Evolutionary conservation across 2,888 invertebrate genomes (phyloP).

Genomic region (Scaptomyza caliginosa): DNA sequence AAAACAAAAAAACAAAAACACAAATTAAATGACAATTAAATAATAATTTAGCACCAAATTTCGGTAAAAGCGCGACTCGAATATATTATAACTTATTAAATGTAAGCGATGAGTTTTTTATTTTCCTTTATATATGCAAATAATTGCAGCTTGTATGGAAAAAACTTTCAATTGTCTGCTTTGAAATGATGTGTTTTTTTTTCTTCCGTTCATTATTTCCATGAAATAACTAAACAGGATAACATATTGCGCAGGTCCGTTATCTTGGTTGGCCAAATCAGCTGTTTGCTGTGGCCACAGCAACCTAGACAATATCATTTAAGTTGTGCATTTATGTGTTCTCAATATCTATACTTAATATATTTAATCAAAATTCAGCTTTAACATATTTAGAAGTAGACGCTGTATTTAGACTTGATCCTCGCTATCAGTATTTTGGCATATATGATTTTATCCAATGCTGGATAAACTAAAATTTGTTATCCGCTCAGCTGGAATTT

Average conservation of each 20-base stretch:
- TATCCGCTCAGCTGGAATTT: neutral
- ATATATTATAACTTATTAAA: conserved; percentile 20
- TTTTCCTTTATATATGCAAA: conserved; percentile 21
- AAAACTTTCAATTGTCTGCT: conserved; percentile 1
- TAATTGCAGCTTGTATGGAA: conserved; percentile 32
- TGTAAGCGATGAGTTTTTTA: conserved; percentile 18
- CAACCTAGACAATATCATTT: neutral
- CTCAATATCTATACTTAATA: too few species aligned
- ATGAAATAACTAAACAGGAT: neutral
- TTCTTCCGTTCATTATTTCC: too few species aligned
- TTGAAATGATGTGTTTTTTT: conserved; percentile 2
- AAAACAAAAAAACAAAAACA: conserved; percentile 12
- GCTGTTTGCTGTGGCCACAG: neutral
- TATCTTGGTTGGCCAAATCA: neutral
- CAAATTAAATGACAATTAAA: conserved; percentile 34
- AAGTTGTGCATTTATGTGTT: neutral
- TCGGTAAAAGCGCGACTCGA: conserved; percentile 31
- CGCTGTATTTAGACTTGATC: neutral
- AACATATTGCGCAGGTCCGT: conserved; percentile 7
- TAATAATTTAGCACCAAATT: conserved; percentile 34
- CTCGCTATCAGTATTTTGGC: neutral
- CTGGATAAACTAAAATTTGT: neutral
- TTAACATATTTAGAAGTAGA: neutral
- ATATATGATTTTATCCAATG: neutral
- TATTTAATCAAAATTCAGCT: neutral